Base-by-base conservation (phyloP, 2,888 invertebrate species). In the Gryllus longicercus region DNA sequence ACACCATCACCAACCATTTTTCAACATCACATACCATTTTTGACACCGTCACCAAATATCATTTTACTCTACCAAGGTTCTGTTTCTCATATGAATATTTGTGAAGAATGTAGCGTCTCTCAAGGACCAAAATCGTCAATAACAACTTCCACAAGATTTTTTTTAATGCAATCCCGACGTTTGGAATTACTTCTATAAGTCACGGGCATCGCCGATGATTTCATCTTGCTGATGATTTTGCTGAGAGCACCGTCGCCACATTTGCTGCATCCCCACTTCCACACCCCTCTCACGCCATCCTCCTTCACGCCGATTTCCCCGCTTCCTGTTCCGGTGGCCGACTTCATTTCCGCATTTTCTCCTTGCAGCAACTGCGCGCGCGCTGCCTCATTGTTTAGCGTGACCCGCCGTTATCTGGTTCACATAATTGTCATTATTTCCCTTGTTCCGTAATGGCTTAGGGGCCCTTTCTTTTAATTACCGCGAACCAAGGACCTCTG, bases 381-480 rank as follows among this genome's bases (percentile, higher is more conserved):
- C n/a, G 63, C 63, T 63, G 63, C 63, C 16, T 63, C 63, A 63
- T 63, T 63, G 63, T 63, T 16, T 63, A 63, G 63, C 63, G n/a
- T 63, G 63, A 63, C 63, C 63, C 63, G n/a, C n/a, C n/a, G 16
- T 11, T 63, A 63, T 63, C 63, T 63, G n/a, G 63, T 63, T 14
- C 63, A n/a, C 63, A 63, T 63, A 63, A 63, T 63, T 14, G 63
- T 63, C 63, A 63, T 63, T 63, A 63, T 14, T 63, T 8, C 16
- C 63, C 16, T 63, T 63, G 63, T 63, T 63, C 63, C 8, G 14
- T 63, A 63, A 63, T 63, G 63, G 63, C 4, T 16, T 63, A 63
- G 63, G 63, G 63, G 63, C 63, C 14, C 63, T 63, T 63, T 63
- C 63, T 63, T 63, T 63, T 63, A 63, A 63, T 63, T 18, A 63